Conservation (phyloP, 2,113 vertebrate genomes). For the Arvicanthis niloticus region DNA sequence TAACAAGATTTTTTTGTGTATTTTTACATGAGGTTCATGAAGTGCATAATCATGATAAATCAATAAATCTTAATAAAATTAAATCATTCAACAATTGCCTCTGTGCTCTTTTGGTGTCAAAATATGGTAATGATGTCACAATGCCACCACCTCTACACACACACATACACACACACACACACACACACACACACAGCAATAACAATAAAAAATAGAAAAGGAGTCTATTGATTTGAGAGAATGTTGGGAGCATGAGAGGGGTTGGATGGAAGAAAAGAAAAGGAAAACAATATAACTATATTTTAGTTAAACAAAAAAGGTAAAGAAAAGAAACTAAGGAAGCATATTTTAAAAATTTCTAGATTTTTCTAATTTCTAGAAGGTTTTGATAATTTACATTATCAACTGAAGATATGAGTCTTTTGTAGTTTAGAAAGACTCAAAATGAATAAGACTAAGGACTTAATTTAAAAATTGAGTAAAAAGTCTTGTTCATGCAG, state of each 20-base stretch:
- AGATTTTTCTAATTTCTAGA: background rate
- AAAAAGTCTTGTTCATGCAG: background rate
- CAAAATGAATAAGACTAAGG: background rate
- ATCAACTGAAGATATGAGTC: background rate
- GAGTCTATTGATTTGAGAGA: background rate
- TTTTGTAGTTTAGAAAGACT: background rate
- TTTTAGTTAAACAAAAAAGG: background rate
- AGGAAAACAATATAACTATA: background rate
- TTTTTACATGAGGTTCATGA: background rate
- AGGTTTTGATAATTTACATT: background rate
- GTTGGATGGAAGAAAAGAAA: background rate
- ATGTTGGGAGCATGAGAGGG: background rate
- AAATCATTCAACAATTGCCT: background rate
- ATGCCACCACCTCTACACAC: rapidly evolving
- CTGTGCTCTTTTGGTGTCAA: background rate
- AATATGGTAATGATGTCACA: background rate
- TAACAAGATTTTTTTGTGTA: background rate
- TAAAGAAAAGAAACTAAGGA: background rate
- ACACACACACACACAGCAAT: background rate
- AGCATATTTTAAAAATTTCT: background rate
- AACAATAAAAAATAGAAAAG: background rate
- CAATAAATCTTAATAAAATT: background rate
- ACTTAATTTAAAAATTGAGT: background rate
- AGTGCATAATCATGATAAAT: background rate
- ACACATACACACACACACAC: background rate